Evolutionary conservation across 2,113 vertebrate genomes (phyloP).

Genomic region (Atractosteus spatula): DNA sequence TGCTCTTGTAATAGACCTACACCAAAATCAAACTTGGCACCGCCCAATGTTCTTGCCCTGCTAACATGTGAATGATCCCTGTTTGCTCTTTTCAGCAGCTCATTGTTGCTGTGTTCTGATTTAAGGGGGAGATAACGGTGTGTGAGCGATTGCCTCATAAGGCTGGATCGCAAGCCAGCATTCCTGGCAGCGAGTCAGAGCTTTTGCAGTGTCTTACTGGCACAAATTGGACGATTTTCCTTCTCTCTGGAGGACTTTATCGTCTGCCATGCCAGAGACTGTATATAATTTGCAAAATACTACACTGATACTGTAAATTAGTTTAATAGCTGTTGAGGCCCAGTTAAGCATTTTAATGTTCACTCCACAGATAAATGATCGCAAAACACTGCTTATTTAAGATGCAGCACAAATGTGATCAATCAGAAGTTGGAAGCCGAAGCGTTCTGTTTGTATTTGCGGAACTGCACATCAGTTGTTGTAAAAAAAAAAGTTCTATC

Average conservation of each 20-base stretch:
- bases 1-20: slow-evolving; percentile 69
- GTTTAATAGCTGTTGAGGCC: slow-evolving; percentile 66
- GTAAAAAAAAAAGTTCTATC: slow-evolving; percentile 49
- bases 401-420: slow-evolving; percentile 31
- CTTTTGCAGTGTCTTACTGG: slow-evolving; percentile 51
- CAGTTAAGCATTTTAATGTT: slow-evolving; percentile 57
- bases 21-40: slow-evolving; percentile 70
- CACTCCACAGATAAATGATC: slow-evolving; percentile 52
- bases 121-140: slow-evolving; percentile 57
- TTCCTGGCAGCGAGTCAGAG: slow-evolving; percentile 42
- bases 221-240: slow-evolving; percentile 61
- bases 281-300: slow-evolving; percentile 66
- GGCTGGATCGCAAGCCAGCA: slow-evolving; percentile 37
- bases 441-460: slow-evolving; percentile 42
- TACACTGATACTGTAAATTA: slow-evolving; percentile 66
- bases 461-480: slow-evolving; percentile 48
- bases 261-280: slow-evolving; percentile 55
- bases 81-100: slow-evolving; percentile 27
- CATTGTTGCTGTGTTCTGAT: slow-evolving; percentile 62
- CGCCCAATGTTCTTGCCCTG: slow-evolving; percentile 37
- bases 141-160: slow-evolving; percentile 32
- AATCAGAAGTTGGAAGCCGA: slow-evolving; percentile 46
- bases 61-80: slow-evolving; percentile 48
- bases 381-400: slow-evolving; percentile 45
- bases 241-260: slow-evolving; percentile 56